Percentiles rank a stretch among this genome's conserved stretches.
phyloP scores from a whole-genome alignment of 2,797 vertebrate genomes.

The Sus cebifrons region DNA sequence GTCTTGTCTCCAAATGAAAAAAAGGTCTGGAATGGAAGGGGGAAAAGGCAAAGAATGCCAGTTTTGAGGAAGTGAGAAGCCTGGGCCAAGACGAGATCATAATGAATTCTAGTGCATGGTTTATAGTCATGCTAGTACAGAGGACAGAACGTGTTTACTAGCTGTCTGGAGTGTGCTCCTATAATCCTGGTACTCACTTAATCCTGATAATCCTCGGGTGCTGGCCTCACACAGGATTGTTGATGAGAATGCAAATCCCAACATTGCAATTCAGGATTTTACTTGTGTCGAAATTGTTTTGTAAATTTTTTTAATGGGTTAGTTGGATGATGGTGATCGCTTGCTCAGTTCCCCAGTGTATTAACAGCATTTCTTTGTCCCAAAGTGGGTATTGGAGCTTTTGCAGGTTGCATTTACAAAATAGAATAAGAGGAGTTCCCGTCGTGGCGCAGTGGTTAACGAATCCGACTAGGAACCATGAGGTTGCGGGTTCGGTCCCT shows the following conservation, averaged over 20 bases:
- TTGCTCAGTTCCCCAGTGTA: not conserved
- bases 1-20: not conserved
- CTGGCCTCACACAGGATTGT: not conserved
- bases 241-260: slow-evolving; percentile 51
- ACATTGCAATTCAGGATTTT: slow-evolving; percentile 33
- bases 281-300: slow-evolving; percentile 42
- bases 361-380: not conserved
- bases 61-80: not conserved
- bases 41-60: not conserved
- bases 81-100: not conserved
- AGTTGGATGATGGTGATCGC: not conserved
- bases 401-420: not conserved
- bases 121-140: not conserved
- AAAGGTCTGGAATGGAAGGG: not conserved
- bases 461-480: too few relatives aligned
- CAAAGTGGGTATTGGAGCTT: not conserved
- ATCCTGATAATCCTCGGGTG: not conserved
- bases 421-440: not conserved
- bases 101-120: not conserved
- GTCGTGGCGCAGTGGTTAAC: too few relatives aligned
- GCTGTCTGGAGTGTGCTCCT: not conserved
- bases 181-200: not conserved
- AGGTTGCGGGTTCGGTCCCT: too few relatives aligned
- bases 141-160: slow-evolving; percentile 35
- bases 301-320: not conserved